phyloP scores from a whole-genome alignment of 2,888 invertebrate species.

The Sarcophaga caerulescens region DNA sequence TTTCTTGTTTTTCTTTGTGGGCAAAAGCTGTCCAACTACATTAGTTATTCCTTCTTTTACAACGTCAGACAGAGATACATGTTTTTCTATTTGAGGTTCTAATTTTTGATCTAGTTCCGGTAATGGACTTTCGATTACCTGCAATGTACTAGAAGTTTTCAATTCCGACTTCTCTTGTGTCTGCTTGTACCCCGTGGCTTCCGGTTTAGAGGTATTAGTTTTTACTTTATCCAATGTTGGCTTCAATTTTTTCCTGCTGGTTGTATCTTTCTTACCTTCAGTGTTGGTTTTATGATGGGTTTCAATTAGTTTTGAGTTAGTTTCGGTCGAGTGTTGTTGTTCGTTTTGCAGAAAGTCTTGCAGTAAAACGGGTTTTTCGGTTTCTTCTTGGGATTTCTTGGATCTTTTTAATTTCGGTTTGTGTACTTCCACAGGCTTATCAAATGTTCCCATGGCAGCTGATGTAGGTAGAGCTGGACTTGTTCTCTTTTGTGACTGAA shows the following conservation, averaged over 20 bases:
- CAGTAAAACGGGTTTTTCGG: conserved; percentile 53
- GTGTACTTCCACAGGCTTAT: conserved; percentile 54
- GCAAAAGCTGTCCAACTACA: conserved; percentile 56
- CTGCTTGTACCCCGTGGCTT: not conserved
- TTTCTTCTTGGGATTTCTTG: conserved; percentile 69
- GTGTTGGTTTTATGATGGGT: conserved; percentile 38
- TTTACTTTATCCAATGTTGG: not conserved
- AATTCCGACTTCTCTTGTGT: conserved; percentile 5
- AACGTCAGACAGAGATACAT: conserved; percentile 28
- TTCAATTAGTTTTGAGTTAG: conserved; percentile 46
- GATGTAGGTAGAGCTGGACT: conserved; percentile 13
- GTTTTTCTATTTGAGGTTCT: conserved; percentile 7
- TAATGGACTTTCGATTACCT: not conserved
- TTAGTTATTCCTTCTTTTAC: conserved; percentile 42
- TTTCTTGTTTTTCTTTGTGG: conserved; percentile 71
- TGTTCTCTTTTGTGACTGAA: conserved; percentile 32
- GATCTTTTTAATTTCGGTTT: conserved; percentile 53
- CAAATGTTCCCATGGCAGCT: conserved; percentile 55
- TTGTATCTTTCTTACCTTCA: conserved; percentile 68
- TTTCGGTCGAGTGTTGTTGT: conserved; percentile 67
- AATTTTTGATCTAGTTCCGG: not conserved
- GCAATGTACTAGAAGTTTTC: not conserved
- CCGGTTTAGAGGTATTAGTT: conserved; percentile 1
- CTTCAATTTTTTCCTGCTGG: conserved; percentile 43
- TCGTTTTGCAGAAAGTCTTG: conserved; percentile 62